A percentile compares a stretch with the other conserved stretches of the same genome.
These are phyloP conservation scores for Drosophila paramelanica DNA, from an alignment of 2,888 invertebrate genomes.

Conservation along the genomic window DNA sequence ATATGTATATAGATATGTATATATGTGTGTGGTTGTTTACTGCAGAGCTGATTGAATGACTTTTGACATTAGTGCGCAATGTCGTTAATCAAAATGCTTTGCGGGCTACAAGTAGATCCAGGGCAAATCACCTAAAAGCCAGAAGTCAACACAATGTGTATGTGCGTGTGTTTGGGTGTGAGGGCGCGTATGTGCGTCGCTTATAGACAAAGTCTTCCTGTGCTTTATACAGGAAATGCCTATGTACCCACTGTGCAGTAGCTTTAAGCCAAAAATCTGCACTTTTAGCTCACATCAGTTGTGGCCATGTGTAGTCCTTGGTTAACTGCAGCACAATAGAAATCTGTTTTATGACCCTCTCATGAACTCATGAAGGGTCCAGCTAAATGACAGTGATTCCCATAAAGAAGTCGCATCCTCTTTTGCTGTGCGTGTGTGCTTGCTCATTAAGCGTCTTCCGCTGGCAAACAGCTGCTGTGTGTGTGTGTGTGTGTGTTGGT, in stretches of 20 bases:
- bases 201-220: constrained; percentile 5
- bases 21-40: constrained; percentile 23
- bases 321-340: constrained; percentile 75
- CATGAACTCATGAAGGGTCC: constrained; percentile 26
- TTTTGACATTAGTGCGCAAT: constrained; percentile 77
- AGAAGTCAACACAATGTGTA: constrained; percentile 40
- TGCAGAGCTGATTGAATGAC: constrained; percentile 73
- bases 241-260: constrained; percentile 26
- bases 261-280: constrained; percentile 11
- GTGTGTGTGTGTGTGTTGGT: constrained; percentile 6
- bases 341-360: constrained; percentile 70
- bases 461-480: constrained; percentile 51
- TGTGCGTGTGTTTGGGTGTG: neutral
- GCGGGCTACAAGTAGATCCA: constrained; percentile 37
- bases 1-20: neutral
- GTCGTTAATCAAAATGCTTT: constrained; percentile 79
- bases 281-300: constrained; percentile 34
- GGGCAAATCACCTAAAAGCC: constrained; percentile 43
- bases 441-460: constrained; percentile 77
- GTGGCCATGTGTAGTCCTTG: constrained; percentile 36
- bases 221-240: constrained; percentile 28
- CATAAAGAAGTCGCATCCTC: constrained; percentile 27
- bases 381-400: constrained; percentile 23
- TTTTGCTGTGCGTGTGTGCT: constrained; percentile 34
- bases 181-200: neutral